Evolutionary conservation across 2,113 vertebrate genomes (phyloP), one percentile per base, ranked within the genome.

Genomic region (Platysteira castanea): DNA sequence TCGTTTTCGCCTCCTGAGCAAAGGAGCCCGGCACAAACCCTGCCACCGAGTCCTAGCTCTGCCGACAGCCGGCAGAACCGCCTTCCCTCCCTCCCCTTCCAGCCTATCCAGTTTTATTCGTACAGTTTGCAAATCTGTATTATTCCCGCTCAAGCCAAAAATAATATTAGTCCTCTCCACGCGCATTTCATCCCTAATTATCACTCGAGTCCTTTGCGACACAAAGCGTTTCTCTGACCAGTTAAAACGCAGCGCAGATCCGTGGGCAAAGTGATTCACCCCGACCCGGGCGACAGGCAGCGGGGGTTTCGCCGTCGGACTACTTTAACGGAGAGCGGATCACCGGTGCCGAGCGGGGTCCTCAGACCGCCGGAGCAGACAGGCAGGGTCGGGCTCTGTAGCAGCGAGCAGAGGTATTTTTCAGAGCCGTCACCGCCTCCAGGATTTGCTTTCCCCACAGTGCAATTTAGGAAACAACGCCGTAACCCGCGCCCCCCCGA

Each of bases 141-240:
- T 95, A 94, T 89, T 92, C 54, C 71, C 76, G 1, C 50, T 17
- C 63, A 70, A 92, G 95, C 94, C 95, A 96, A 95, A 93, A 95
- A 95, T 92, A 95, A 95, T 95, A 94, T 95, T 96, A 93, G 79
- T 75, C 60, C 64, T 95, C 86, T 90, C 80, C 89, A 71, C 69
- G 69, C 35, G 52, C 89, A 87, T 96, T 96, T 97, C 80, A 93
- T 92, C 89, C 91, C 80, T 77, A 96, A 93, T 96, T 97, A 95
- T 97, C 92, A 47, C 88, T 95, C 31, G 42, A 57, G 76, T 74
- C 92, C 95, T 95, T 77, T 86, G 96, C 54, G 79, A 90, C 92
- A 92, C 71, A 61, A 90, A 92, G 82, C 27, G 12, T 86, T 93
- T 89, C 27, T 50, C 54, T 35, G 54, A 50, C n/a, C 46, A 7